Conservation (phyloP, 1,140 invertebrate genomes). For the Bathynomus jamesi region DNA sequence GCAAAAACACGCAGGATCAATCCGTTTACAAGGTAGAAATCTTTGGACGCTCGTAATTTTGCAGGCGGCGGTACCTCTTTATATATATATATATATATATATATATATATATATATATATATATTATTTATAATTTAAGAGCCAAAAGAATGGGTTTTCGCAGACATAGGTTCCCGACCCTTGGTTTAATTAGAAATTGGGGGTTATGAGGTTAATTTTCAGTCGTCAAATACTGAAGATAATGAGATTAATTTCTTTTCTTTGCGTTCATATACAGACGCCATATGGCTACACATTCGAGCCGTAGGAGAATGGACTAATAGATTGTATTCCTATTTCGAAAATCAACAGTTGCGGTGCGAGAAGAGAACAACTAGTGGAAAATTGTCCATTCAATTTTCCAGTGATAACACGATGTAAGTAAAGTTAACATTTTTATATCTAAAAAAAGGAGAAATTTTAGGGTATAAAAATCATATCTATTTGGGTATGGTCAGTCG, state of each 20-base stretch:
- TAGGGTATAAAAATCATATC: background rate
- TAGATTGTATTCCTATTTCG: slow-evolving; percentile 77
- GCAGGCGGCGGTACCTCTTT: too few species aligned
- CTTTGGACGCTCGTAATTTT: too few species aligned
- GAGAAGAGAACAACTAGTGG: slow-evolving; percentile 3
- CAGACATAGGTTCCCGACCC: too few species aligned
- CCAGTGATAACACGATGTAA: background rate
- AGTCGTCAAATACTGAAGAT: too few species aligned
- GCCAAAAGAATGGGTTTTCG: too few species aligned
- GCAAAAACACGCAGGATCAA: too few species aligned
- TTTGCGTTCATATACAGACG: too few species aligned
- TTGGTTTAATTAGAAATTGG: slow-evolving; percentile 3
- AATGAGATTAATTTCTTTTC: too few species aligned
- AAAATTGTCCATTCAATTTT: background rate
- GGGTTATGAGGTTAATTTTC: background rate
- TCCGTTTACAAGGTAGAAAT: too few species aligned
- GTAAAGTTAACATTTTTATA: background rate
- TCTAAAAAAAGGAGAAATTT: background rate
- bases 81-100: slow-evolving; percentile 3
- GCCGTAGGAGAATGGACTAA: slow-evolving; percentile 94
- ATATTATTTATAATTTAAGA: too few species aligned
- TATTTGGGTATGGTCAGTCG: too few species aligned
- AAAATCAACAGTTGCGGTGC: slow-evolving; percentile 46
- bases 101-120: slow-evolving; percentile 3
- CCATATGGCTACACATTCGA: slow-evolving; percentile 87